Percentiles rank a stretch among this genome's conserved stretches.
phyloP scores from a whole-genome alignment of 1,140 invertebrate genomes.

The Trichomalopsis sarcophagae region DNA sequence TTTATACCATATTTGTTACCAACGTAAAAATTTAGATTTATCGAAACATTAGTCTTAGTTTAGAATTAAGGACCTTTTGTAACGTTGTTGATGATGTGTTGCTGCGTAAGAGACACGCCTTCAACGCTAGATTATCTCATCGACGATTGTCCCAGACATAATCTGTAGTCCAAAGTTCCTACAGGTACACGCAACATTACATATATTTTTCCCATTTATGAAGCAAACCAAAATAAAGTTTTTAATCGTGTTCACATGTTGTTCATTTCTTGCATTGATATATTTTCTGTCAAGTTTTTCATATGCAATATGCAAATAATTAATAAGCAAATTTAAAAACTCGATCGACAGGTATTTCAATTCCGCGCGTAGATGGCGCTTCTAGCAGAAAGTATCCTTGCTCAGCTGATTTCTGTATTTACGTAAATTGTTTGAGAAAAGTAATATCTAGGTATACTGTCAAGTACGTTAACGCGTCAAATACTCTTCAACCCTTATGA shows the following conservation, averaged over 20 bases:
- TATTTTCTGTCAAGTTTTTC: neutral
- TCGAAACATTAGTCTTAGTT: constrained; percentile 63
- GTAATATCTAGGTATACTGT: too few relatives aligned
- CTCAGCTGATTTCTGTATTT: constrained; percentile 2
- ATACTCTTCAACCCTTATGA: neutral
- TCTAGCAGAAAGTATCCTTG: neutral
- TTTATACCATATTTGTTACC: constrained; percentile 72
- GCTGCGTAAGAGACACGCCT: constrained; percentile 28
- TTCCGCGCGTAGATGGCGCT: neutral
- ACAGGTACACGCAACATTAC: constrained; percentile 68
- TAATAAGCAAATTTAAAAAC: neutral
- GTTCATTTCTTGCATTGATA: constrained; percentile 16
- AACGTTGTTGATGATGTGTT: constrained; percentile 52
- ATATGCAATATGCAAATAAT: too few relatives aligned
- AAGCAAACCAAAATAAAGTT: constrained; percentile 73
- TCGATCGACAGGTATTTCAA: too few relatives aligned
- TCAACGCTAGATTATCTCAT: constrained; percentile 50
- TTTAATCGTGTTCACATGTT: constrained; percentile 60
- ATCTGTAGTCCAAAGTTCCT: constrained; percentile 73
- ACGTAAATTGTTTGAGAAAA: too few relatives aligned
- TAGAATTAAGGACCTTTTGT: constrained; percentile 58
- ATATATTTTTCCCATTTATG: constrained; percentile 73
- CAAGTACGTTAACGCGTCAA: neutral
- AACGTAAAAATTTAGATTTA: constrained; percentile 66
- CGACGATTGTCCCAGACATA: constrained; percentile 60